Base-by-base conservation (phyloP, 2,888 invertebrate species). In the Rapana venosa region DNA sequence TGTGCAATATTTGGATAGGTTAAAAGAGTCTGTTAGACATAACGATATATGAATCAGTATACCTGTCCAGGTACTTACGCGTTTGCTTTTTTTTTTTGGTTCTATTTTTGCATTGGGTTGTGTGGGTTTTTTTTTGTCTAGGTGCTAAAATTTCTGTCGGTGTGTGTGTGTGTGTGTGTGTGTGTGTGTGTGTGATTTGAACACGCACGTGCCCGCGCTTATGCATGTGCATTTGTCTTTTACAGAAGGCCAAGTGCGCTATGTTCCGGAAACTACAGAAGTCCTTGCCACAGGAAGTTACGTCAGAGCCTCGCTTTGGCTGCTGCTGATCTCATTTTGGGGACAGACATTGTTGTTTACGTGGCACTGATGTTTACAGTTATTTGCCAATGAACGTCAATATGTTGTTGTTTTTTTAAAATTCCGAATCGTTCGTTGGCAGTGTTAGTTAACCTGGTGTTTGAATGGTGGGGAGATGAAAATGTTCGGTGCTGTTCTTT, bases 201-300 rank as follows among this genome's bases (percentile, higher is more conserved):
- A 17, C 26, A 2, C 26, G 13, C 26, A 26, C 26, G 66, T 13
- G 66, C 26, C 5, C 26, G 66, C 26, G 13, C 26, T 4, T 66
- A 26, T 66, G 26, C 77, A 15, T 22, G 26, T 6, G 77, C 1
- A 30, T n/a, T 81, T 36, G 58, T 88, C 61, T 77, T 84, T 70
- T 35, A 8, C 90, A 92, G 92, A 91, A 87, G 92, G 92, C 4
- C 83, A 88, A 85, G 91, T 92, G 26, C 36, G 89, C 30, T 87
- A 86, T 83, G 90, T 91, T 66, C 87, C 90, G 22, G 90, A 91
- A 74, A 92, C 92, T 0, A 91, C 91, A 74, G 92, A 90, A 36
- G 85, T 92, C 35, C 36, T 92, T 47, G 91, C 90, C 85, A 32
- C 88, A 13, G 79, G 86, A 79, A 58, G 15, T 89, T 47, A 66